phyloP scores from a whole-genome alignment of 1,140 invertebrate genomes.

The Papilio glaucus region DNA sequence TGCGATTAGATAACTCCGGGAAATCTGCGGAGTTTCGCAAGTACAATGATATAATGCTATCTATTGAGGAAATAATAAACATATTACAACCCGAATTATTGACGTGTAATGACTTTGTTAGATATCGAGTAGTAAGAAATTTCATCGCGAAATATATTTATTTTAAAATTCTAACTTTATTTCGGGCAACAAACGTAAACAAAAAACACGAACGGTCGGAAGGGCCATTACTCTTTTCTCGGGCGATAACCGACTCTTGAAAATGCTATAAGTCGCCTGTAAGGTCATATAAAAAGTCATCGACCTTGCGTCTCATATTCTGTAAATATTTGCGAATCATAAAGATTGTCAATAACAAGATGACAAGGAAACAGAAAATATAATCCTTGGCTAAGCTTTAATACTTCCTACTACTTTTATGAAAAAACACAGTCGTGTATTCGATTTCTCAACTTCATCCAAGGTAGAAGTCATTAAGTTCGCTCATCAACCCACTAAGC shows the following conservation, averaged over 20 bases:
- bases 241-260: slow-evolving; percentile 40
- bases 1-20: slow-evolving; percentile 46
- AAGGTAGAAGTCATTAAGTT: slow-evolving; percentile 65
- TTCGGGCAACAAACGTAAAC: slow-evolving; percentile 62
- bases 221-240: slow-evolving; percentile 61
- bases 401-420: slow-evolving; percentile 30
- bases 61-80: slow-evolving; percentile 62
- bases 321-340: background rate
- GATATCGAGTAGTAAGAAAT: slow-evolving; percentile 46
- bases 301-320: slow-evolving; percentile 12
- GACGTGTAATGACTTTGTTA: slow-evolving; percentile 51
- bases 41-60: slow-evolving; percentile 50
- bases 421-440: slow-evolving; percentile 36
- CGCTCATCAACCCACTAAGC: slow-evolving; percentile 57
- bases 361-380: slow-evolving; percentile 20
- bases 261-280: slow-evolving; percentile 3
- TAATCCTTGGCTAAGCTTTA: slow-evolving; percentile 6
- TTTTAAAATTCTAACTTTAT: slow-evolving; percentile 47
- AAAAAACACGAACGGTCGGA: slow-evolving; percentile 58
- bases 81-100: slow-evolving; percentile 55
- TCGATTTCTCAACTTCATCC: slow-evolving; percentile 46
- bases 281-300: slow-evolving; percentile 12
- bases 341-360: slow-evolving; percentile 14
- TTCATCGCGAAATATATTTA: slow-evolving; percentile 27
- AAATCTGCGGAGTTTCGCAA: slow-evolving; percentile 42